Conservation (phyloP, 2,888 invertebrate genomes). For the Sinopyrophorus schimmeli region DNA sequence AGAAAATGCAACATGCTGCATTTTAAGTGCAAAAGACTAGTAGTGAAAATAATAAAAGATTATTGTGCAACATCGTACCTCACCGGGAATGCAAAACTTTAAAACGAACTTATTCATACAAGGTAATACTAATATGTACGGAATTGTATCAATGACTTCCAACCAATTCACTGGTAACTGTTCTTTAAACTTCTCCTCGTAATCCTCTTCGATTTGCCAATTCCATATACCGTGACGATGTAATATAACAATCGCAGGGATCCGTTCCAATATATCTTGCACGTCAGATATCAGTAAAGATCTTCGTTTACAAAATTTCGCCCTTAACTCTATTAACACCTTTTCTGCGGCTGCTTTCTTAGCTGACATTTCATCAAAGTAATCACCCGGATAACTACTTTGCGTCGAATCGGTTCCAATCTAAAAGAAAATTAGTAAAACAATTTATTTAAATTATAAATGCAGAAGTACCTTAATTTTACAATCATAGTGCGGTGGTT, state of each 20-base stretch:
- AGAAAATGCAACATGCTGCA: not conserved
- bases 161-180: slow-evolving; percentile 73
- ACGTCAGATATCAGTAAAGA: slow-evolving; percentile 43
- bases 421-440: slow-evolving; percentile 33
- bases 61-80: slow-evolving; percentile 45
- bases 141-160: slow-evolving; percentile 62
- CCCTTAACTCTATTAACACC: slow-evolving; percentile 50
- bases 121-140: slow-evolving; percentile 60
- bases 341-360: slow-evolving; percentile 52
- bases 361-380: slow-evolving; percentile 49
- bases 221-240: slow-evolving; percentile 58
- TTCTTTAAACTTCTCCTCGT: slow-evolving; percentile 65
- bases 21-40: no score
- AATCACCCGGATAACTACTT: slow-evolving; percentile 57
- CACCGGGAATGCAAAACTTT: slow-evolving; percentile 48
- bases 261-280: slow-evolving; percentile 47
- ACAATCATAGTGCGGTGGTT: slow-evolving; percentile 39
- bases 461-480: slow-evolving; percentile 41
- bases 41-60: no score
- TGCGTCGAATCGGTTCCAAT: slow-evolving; percentile 47
- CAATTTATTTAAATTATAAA: not conserved
- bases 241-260: slow-evolving; percentile 54
- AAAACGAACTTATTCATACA: slow-evolving; percentile 45
- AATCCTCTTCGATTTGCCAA: slow-evolving; percentile 56
- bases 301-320: slow-evolving; percentile 43